Evolutionary conservation across 1,140 invertebrate genomes (phyloP), one percentile per base, ranked within the genome.

Genomic region (Drosophila bocqueti): DNA sequence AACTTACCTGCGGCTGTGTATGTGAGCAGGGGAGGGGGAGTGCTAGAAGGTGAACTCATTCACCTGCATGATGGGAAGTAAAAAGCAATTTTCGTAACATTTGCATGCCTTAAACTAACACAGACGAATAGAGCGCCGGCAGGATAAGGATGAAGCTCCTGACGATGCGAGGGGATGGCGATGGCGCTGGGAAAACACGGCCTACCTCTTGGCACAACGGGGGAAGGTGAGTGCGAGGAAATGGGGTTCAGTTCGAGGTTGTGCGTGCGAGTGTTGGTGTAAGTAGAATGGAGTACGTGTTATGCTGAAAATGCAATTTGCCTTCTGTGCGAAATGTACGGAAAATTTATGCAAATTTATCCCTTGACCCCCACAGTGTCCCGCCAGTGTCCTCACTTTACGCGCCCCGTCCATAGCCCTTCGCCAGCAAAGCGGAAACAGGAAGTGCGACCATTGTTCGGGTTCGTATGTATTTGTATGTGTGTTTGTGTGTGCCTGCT

Each of bases 21-120:
- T 50, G 60, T 36, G 76, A 60, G 49, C 60, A 50, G 73, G 11
- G 40, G 50, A 16, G 34, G 34, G 34, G 11, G 34, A 2, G 11
- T 36, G 34, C 4, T 4, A 4, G 34, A 36, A 36, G 42, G 47
- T 47, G 58, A 75, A 84, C 77, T 64, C 77, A 84, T 87, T 89
- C 84, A 84, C 85, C 83, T 75, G 80, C 65, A 84, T 83, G 81
- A 47, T 83, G 66, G 66, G 52, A 81, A 89, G 84, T 87, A 89
- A 87, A 89, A 87, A 87, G 84, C 84, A 87, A 87, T 87, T 89
- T 87, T 87, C 84, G 84, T 89, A 87, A 89, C 84, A 87, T 87
- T 87, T 87, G 84, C 84, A 89, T 87, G 84, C 74, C 84, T 78
- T 87, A 81, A 83, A 87, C 84, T 76, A 89, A 84, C 84, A 81